phyloP scores from a whole-genome alignment of 2,113 vertebrate genomes.

The Ageneiosus marmoratus region DNA sequence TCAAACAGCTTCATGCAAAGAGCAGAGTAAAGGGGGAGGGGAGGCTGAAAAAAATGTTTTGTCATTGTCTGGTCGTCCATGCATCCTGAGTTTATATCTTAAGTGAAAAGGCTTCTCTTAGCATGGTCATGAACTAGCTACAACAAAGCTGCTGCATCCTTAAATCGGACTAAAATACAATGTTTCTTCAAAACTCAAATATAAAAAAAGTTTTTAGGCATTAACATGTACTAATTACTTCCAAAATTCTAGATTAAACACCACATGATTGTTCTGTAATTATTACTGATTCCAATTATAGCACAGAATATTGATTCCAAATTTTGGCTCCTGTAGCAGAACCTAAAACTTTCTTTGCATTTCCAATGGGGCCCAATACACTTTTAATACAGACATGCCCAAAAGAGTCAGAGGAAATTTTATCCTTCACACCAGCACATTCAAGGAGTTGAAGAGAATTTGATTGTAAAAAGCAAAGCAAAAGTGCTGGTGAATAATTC shows the following conservation, averaged over 20 bases:
- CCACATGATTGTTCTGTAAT: neutral
- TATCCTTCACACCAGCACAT: slow-evolving; percentile 13
- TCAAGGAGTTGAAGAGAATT: slow-evolving; percentile 23
- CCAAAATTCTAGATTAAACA: neutral
- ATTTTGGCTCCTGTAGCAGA: neutral
- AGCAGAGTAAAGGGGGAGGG: slow-evolving; percentile 19
- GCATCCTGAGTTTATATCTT: slow-evolving; percentile 30
- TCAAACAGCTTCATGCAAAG: slow-evolving; percentile 39
- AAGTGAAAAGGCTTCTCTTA: neutral
- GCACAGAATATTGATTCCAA: neutral
- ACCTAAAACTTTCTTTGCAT: neutral
- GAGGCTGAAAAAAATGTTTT: slow-evolving; percentile 40
- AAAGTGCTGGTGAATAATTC: slow-evolving; percentile 38
- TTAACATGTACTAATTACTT: neutral
- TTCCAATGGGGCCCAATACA: neutral
- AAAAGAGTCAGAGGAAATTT: slow-evolving; percentile 1
- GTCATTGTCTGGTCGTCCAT: slow-evolving; percentile 39
- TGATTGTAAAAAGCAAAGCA: slow-evolving; percentile 34
- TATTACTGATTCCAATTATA: neutral
- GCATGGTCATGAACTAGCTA: neutral
- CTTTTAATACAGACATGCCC: neutral
- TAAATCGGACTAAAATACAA: neutral
- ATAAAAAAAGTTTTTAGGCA: neutral
- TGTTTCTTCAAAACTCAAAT: too few relatives aligned
- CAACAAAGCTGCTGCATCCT: neutral